phyloP scores from a whole-genome alignment of 1,140 invertebrate genomes.

The Steinernema feltiae region DNA sequence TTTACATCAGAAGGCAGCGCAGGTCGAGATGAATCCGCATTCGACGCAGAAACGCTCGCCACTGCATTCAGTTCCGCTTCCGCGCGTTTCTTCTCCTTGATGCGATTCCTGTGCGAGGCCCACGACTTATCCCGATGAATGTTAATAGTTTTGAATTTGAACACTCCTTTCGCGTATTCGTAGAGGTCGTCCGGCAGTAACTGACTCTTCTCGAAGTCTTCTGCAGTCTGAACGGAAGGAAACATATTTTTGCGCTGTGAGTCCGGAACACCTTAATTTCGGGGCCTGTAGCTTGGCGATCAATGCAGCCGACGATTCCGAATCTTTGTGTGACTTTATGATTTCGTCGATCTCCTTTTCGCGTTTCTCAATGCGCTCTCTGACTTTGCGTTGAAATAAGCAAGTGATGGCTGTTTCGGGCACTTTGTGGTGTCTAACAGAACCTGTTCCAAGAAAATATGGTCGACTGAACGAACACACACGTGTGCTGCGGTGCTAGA shows the following conservation, averaged over 20 bases:
- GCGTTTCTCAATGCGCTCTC: background rate
- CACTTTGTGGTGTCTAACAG: slow-evolving; percentile 3
- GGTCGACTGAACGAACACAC: slow-evolving; percentile 1
- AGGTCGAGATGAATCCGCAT: background rate
- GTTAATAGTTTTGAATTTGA: slow-evolving; percentile 6
- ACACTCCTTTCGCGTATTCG: background rate
- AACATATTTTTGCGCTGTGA: background rate
- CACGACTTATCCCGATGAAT: background rate
- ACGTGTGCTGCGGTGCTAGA: background rate
- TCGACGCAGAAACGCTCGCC: background rate
- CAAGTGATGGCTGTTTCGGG: background rate
- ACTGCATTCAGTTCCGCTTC: background rate
- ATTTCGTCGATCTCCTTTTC: slow-evolving; percentile 14
- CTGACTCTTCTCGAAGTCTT: background rate
- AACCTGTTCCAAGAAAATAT: slow-evolving; percentile 7
- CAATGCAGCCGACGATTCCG: background rate
- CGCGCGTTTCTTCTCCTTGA: slow-evolving; percentile 7
- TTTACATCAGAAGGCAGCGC: background rate
- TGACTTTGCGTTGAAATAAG: background rate
- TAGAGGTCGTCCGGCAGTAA: background rate
- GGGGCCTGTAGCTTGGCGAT: slow-evolving; percentile 1
- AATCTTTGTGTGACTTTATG: background rate
- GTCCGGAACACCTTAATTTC: background rate
- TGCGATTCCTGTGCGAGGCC: background rate
- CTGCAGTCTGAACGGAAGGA: background rate